A percentile compares a stretch with the other conserved stretches of the same genome.
Conservation (phyloP, 2,888 invertebrate species). For the Drosophila ezoana region DNA sequence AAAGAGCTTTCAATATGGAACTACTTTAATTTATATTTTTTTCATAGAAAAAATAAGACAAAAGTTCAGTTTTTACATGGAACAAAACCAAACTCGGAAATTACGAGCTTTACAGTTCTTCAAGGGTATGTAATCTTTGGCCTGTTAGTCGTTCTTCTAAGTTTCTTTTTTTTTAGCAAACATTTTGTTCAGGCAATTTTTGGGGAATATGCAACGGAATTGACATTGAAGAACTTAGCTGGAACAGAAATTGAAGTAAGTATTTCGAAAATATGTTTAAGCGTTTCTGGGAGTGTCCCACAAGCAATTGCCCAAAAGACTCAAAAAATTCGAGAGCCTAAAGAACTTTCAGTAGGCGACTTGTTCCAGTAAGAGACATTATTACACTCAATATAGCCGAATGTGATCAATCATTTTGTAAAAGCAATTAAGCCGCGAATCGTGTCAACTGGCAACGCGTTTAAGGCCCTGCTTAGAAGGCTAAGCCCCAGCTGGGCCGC, state of each 20-base stretch:
- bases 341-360: neutral
- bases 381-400: constrained; percentile 25
- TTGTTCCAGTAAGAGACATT: constrained; percentile 30
- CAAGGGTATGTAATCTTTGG: too few relatives aligned
- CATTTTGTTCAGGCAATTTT: constrained; percentile 27
- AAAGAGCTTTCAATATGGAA: too few relatives aligned
- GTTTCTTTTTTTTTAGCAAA: constrained; percentile 38
- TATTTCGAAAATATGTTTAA: neutral
- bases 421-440: constrained; percentile 69
- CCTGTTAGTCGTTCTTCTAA: neutral
- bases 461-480: constrained; percentile 54
- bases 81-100: too few relatives aligned
- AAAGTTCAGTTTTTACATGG: too few relatives aligned
- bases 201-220: neutral
- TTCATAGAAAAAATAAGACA: too few relatives aligned
- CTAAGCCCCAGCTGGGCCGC: constrained; percentile 32
- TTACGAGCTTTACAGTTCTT: too few relatives aligned
- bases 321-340: neutral
- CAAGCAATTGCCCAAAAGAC: neutral
- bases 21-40: too few relatives aligned
- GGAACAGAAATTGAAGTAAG: neutral
- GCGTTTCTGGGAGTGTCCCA: neutral
- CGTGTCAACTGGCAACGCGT: constrained; percentile 67
- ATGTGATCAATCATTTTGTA: constrained; percentile 62
- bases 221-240: neutral